These are phyloP conservation scores for Aramus guarauna DNA, from an alignment of 2,113 vertebrate species.

Conservation along the genomic window DNA sequence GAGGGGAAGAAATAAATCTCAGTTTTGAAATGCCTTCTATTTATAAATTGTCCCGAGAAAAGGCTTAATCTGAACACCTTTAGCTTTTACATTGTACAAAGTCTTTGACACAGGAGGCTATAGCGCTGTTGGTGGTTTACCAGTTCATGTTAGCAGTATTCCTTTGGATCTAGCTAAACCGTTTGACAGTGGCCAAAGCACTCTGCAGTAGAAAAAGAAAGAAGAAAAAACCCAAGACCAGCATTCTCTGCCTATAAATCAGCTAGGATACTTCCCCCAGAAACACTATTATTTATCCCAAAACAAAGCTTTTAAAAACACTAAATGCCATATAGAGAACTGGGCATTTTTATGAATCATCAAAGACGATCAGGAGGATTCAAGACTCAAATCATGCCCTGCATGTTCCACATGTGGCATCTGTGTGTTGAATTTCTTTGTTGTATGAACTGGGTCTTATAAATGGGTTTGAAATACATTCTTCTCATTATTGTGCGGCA, in stretches of 20 bases:
- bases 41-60: slow-evolving; percentile 3
- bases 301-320: not conserved
- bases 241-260: not conserved
- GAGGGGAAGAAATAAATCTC: not conserved
- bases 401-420: not conserved
- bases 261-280: not conserved
- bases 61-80: slow-evolving; percentile 4
- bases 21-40: slow-evolving; percentile 28
- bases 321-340: not conserved
- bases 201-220: not conserved
- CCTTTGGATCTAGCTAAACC: not conserved
- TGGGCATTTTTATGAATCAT: not conserved
- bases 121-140: not conserved
- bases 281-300: not conserved
- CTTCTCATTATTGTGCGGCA: not conserved
- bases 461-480: not conserved
- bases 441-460: not conserved
- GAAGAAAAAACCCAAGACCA: not conserved
- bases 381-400: not conserved
- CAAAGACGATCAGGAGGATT: not conserved
- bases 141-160: not conserved
- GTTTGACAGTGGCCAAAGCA: not conserved
- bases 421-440: not conserved
- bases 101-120: not conserved
- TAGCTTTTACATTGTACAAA: not conserved